Conservation (phyloP, 2,797 vertebrate genomes). For the Chaunax sp. region DNA sequence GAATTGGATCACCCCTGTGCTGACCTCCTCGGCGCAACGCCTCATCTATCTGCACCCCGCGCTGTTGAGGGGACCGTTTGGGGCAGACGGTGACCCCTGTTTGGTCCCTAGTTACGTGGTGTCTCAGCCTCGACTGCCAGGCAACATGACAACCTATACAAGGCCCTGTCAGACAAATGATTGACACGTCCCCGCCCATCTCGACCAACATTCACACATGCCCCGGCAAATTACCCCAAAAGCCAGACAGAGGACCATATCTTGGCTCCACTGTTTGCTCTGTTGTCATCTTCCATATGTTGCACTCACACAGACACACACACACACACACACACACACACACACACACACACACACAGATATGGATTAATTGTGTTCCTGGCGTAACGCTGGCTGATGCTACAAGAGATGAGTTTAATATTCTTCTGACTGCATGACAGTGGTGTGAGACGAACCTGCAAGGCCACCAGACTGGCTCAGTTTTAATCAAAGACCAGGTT, state of each 20-base stretch:
- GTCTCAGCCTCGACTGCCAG: conserved; percentile 59
- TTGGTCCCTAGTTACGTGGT: conserved; percentile 55
- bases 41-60: conserved; percentile 74
- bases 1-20: conserved; percentile 85
- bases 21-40: conserved; percentile 82
- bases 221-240: conserved; percentile 70
- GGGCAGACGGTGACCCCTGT: conserved; percentile 74
- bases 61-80: conserved; percentile 67
- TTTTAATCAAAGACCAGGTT: conserved; percentile 32
- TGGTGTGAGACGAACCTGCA: conserved; percentile 19
- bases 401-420: conserved; percentile 7
- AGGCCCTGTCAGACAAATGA: conserved; percentile 88
- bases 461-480: conserved; percentile 26
- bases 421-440: not conserved
- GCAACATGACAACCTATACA: conserved; percentile 86
- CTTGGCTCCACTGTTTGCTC: conserved; percentile 45
- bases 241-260: conserved; percentile 64
- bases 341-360: not conserved
- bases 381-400: conserved; percentile 3
- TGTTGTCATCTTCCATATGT: conserved; percentile 46
- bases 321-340: not conserved
- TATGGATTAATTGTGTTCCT: no score
- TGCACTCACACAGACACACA: conserved; percentile 11
- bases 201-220: conserved; percentile 51
- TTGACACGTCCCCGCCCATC: conserved; percentile 83